phyloP scores from a whole-genome alignment of 1,140 invertebrate species.

The Tigriopus japonicus region DNA sequence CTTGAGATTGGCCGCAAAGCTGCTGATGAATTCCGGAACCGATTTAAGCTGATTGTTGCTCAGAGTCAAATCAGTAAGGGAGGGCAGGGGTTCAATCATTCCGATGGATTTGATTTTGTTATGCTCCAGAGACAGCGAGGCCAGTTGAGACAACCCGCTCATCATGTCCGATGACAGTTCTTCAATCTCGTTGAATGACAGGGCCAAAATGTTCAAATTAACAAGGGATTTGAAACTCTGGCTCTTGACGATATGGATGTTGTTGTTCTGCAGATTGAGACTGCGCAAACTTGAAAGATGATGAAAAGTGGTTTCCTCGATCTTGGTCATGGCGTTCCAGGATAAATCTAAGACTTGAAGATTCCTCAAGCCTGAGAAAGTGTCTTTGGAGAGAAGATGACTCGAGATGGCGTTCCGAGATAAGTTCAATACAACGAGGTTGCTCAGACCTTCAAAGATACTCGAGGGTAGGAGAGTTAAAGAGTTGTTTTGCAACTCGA shows the following conservation, averaged over 20 bases:
- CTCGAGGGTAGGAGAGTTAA: constrained; percentile 64
- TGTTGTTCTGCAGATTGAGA: neutral
- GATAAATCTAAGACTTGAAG: constrained; percentile 66
- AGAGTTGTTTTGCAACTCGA: constrained; percentile 40
- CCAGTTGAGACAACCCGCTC: neutral
- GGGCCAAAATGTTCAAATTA: neutral
- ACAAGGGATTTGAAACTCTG: neutral
- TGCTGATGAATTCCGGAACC: neutral
- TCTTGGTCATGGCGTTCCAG: constrained; percentile 54
- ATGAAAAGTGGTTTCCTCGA: constrained; percentile 33
- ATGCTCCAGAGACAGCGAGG: neutral
- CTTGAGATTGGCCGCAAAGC: constrained; percentile 28
- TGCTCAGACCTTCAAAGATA: constrained; percentile 52
- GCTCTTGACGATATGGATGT: neutral
- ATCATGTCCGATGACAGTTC: neutral
- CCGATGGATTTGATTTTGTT: neutral
- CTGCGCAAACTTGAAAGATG: neutral
- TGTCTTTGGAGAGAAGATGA: constrained; percentile 22
- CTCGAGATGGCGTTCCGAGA: constrained; percentile 4
- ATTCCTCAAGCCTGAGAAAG: constrained; percentile 65
- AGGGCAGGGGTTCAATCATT: neutral
- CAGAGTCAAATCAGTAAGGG: neutral
- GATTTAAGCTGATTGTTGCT: neutral
- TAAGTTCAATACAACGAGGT: constrained; percentile 47
- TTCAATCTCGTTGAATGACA: neutral